Evolutionary conservation across 2,797 vertebrate genomes (phyloP), one percentile per base, ranked within the genome.

Genomic region (Strix occidentalis): DNA sequence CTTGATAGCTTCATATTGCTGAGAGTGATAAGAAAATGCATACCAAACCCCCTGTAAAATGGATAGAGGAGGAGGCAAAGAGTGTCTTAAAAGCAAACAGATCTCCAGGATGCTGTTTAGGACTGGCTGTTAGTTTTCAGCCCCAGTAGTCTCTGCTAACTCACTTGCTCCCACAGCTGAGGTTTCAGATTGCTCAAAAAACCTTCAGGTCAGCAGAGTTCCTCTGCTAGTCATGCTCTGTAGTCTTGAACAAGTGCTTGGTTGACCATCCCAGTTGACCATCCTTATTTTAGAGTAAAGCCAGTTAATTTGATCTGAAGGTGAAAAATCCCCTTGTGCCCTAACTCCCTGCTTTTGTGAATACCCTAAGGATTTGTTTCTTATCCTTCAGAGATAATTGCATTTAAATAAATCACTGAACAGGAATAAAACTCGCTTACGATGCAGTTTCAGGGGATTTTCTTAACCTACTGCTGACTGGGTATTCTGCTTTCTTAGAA

Each of bases 381-480:
- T 58, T 93, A 86, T 86, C 69, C 84, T 90, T 93, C 65, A 56
- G 92, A 95, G 91, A 86, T 84, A 95, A 81, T 87, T 93, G 46
- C 33, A 45, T 93, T 95, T 91, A 93, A 95, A 87, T 93, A 95
- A 95, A 89, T 85, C 84, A 93, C 75, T 92, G 90, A 92, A 89
- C 72, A 87, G 65, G 89, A 95, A 84, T 89, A 78, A 93, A 96
- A 84, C 70, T 92, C 96, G 69, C 69, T 96, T 94, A 81, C 64
- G 72, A 88, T 91, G 76, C 74, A 94, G 41, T 92, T 95, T 61
- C 83, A 91, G 84, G 76, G 81, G 87, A 76, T 93, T 95, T 95
- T 89, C 46, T 91, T 94, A 94, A 91, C 87, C 76, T 61, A 51
- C 26, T 43, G 48, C 41, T 74, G 58, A 60, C 77, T 63, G 68